Evolutionary conservation across 1,140 invertebrate genomes (phyloP).

Genomic region (Adoxophyes honmai): DNA sequence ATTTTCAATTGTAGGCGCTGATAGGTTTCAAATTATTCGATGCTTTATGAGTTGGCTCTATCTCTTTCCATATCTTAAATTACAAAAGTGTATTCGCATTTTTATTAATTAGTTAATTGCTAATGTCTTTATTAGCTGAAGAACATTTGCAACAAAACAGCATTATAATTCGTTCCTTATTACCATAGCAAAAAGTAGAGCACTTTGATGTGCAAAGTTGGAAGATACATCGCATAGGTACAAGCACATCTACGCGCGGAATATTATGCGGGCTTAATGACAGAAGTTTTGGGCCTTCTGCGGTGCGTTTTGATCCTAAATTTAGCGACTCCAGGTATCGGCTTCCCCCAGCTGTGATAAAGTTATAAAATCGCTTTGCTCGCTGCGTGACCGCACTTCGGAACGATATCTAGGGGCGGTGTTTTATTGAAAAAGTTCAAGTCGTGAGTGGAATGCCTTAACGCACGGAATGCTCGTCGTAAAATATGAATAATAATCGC

Average conservation of each 20-base stretch:
- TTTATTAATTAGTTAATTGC: no score
- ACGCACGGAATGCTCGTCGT: constrained; percentile 38
- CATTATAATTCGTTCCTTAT: neutral
- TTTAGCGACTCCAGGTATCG: constrained; percentile 40
- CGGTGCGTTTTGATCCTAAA: constrained; percentile 14
- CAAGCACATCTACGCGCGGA: neutral
- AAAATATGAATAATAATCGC: constrained; percentile 71
- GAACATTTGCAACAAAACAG: neutral
- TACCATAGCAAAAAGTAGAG: neutral
- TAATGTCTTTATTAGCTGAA: no score
- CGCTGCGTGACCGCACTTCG: constrained; percentile 62
- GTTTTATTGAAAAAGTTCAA: constrained; percentile 74
- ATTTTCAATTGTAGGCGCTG: no score
- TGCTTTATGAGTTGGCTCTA: no score
- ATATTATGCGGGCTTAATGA: constrained; percentile 22
- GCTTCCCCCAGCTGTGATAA: constrained; percentile 42
- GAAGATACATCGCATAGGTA: neutral
- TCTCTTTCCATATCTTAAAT: no score
- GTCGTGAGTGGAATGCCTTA: constrained; percentile 63
- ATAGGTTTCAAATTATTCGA: no score
- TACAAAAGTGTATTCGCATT: no score
- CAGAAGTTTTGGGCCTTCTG: constrained; percentile 30
- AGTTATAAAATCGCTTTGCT: constrained; percentile 68
- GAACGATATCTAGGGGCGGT: constrained; percentile 46
- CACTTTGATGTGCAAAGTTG: constrained; percentile 11